Base-by-base conservation (phyloP, 35 echinoderm and acorn worm species). In the Holothuria glaberrima region DNA sequence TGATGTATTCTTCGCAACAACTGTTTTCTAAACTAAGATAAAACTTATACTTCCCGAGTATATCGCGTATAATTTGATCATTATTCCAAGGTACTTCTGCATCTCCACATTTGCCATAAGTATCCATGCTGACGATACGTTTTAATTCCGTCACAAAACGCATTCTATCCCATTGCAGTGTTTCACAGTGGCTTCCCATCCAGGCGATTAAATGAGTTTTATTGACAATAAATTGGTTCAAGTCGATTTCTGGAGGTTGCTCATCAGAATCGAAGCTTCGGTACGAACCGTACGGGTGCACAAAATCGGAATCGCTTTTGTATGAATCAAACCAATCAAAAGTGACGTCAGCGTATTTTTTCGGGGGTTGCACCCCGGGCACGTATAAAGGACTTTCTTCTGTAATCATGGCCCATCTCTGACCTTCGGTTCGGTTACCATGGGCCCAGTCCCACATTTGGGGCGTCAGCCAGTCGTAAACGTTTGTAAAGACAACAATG, bases 71-170 rank as follows among this genome's bases (percentile, higher is more conserved):
- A 75, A 75, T 75, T 75, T 75, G 33, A 38, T 75, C 71, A n/a
- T 75, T 75, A 41, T 75, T 75, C 79, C 79, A 82, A 12, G 78
- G 78, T 22, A 82, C n/a, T 59, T 52, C 45, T 17, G 7, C 16
- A 58, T 80, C 80, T 4, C 89, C 89, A 85, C 89, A 91, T 65
- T 91, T 91, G 25, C 89, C 89, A 35, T 91, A 91, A 30, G 65
- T 84, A 30, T 91, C 78, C 9, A 91, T 59, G 6, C n/a, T 30
- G 0, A 91, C 13, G 30, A 82, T 68, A 19, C 57, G 22, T 46
- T 91, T 76, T 36, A 91, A 25, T 4, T 41, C 65, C 2, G 33
- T 24, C 45, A 91, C 90, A 91, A 91, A 91, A 21, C 70, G 67
- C 4, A 63, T 56, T 28, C 90, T 84, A 4, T 91, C 90, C 90